Base-by-base conservation (phyloP, 2,888 invertebrate genomes). In the Volucella zonaria region DNA sequence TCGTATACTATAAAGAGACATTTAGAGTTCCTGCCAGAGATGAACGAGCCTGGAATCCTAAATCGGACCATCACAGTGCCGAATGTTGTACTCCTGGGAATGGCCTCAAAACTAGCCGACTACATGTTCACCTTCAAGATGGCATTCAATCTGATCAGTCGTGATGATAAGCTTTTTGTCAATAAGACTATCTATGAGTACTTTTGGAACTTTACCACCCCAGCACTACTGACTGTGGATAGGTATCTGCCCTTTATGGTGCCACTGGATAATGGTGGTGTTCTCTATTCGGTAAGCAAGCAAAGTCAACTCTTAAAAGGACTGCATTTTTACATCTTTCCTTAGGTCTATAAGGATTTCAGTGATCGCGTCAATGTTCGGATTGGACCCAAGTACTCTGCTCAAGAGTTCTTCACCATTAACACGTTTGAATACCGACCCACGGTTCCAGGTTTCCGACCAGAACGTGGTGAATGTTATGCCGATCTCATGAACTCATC, bases 191-290 rank as follows among this genome's bases (percentile, higher is more conserved):
- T 95, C 0, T 92, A 94, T 80, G 93, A 95, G 64, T 94, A 93
- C 87, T 89, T 95, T 9, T 95, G 95, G 95, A 94, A 95, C 86
- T 93, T 93, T 87, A 92, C 93, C 0, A 95, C 95, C 86, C 94
- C 94, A 0, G 92, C 95, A 1, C 88, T 95, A 87, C 92, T 93
- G 8, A 90, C 93, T 0, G 94, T 94, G 0, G 92, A 93, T 81
- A 92, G 89, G 9, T 76, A 94, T 1, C 15, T 92, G 0, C 95
- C 95, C 0, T 92, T 92, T 1, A 87, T 95, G 74, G 94, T 95
- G 0, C 95, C 95, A 0, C 93, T 93, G 0, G 93, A 93, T 42
- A 95, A 95, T 47, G 82, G 75, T 1, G 82, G 82, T 0, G 47
- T 45, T 10, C 38, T 86, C 14, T 42, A 82, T 47, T 40, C 59